phyloP scores from a whole-genome alignment of 2,113 vertebrate genomes.

The Austrofundulus limnaeus region DNA sequence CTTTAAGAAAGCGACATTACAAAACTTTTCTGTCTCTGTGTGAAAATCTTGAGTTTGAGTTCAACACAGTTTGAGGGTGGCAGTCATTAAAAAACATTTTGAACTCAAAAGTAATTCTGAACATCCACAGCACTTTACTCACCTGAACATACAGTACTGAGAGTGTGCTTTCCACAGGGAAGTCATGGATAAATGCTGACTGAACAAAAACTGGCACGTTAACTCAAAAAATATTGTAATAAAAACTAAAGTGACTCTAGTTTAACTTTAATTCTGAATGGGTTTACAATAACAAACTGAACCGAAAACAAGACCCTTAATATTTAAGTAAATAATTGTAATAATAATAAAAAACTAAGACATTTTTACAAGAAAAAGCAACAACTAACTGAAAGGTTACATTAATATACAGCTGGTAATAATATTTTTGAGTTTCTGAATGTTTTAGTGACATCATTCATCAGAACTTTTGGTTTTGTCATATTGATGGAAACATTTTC shows the following conservation, averaged over 20 bases:
- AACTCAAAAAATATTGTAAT: neutral
- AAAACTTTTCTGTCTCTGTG: too few relatives aligned
- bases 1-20: too few relatives aligned
- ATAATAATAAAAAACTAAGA: neutral
- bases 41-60: too few relatives aligned
- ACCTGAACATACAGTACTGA: neutral
- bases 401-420: slow-evolving; percentile 8
- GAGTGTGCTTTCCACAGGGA: neutral
- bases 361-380: slow-evolving; percentile 14
- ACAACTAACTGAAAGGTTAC: slow-evolving; percentile 21
- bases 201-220: slow-evolving; percentile 4
- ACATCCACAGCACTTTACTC: neutral
- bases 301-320: neutral
- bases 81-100: neutral
- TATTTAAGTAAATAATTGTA: neutral
- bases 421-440: neutral
- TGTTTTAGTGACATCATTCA: slow-evolving; percentile 6
- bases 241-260: slow-evolving; percentile 8
- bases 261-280: slow-evolving; percentile 3
- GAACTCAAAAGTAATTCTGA: neutral
- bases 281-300: slow-evolving; percentile 3
- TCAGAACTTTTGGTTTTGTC: slow-evolving; percentile 5
- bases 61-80: too few relatives aligned
- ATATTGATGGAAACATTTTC: slow-evolving; percentile 8
- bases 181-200: neutral